Conservation (phyloP, 1,140 invertebrate species). For the Drosophila ambigua region DNA sequence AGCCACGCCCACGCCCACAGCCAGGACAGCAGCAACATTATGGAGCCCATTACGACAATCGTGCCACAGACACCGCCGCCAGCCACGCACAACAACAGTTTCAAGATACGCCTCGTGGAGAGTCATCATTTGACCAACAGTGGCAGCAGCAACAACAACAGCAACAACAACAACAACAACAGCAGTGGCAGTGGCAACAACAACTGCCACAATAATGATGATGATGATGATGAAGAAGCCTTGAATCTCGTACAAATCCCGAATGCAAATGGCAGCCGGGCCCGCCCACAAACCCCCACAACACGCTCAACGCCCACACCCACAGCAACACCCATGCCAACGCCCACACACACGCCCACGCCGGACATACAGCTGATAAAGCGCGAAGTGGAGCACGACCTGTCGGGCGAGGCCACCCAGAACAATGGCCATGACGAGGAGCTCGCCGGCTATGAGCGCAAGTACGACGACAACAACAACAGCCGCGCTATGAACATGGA, state of each 20-base stretch:
- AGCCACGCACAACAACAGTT: constrained; percentile 68
- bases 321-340: constrained; percentile 20
- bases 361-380: constrained; percentile 71
- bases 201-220: constrained; percentile 23
- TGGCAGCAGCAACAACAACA: constrained; percentile 33
- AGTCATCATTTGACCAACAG: constrained; percentile 69
- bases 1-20: constrained; percentile 44
- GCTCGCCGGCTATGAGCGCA: constrained; percentile 49
- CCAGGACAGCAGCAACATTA: constrained; percentile 41
- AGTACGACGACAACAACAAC: constrained; percentile 78
- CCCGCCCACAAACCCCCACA: constrained; percentile 41
- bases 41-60: constrained; percentile 69
- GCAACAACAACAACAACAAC: constrained; percentile 20
- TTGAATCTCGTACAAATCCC: constrained; percentile 75
- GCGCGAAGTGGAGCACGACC: constrained; percentile 57
- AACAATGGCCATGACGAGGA: constrained; percentile 71
- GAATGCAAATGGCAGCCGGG: constrained; percentile 62
- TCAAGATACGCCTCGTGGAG: constrained; percentile 78
- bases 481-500: constrained; percentile 66
- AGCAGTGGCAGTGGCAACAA: constrained; percentile 29
- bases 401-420: constrained; percentile 12
- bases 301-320: constrained; percentile 43
- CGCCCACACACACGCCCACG: constrained; percentile 41
- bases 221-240: constrained; percentile 68
- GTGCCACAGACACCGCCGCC: constrained; percentile 68